A percentile compares a stretch with the other conserved stretches of the same genome.
These are phyloP conservation scores for Hippocampus barbouri DNA, from an alignment of 2,113 vertebrate species.

Conservation along the genomic window DNA sequence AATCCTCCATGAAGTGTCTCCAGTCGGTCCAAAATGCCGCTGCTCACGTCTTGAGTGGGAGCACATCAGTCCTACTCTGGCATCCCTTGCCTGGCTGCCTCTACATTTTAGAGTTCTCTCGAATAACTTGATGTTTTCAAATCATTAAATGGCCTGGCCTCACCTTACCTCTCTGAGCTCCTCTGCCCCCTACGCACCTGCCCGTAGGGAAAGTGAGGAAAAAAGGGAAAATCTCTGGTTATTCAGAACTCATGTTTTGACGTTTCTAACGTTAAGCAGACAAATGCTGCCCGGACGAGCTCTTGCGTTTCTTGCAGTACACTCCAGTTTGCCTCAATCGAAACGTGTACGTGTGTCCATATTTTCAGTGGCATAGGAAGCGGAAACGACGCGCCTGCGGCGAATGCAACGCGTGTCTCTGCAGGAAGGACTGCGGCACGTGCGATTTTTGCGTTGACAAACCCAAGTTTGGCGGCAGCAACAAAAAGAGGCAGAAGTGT, in stretches of 20 bases:
- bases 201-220: neutral
- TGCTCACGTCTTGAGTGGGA: too few species aligned
- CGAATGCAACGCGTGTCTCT: constrained; percentile 79
- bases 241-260: neutral
- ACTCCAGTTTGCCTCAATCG: neutral
- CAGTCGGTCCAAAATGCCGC: too few species aligned
- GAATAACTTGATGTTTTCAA: too few species aligned
- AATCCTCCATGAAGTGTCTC: too few species aligned
- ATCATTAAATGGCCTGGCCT: too few species aligned
- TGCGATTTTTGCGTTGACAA: constrained; percentile 89
- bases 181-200: too few species aligned
- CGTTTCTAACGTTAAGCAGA: neutral
- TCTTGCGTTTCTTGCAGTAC: neutral
- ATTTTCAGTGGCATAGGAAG: constrained; percentile 62
- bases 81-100: too few species aligned
- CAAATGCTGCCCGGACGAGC: neutral
- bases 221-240: neutral
- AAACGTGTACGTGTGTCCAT: neutral
- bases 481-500: constrained; percentile 88
- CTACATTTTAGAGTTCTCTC: too few species aligned
- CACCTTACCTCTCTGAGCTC: too few species aligned
- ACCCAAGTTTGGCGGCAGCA: constrained; percentile 87
- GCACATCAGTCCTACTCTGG: too few species aligned
- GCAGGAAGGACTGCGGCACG: constrained; percentile 79
- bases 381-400: constrained; percentile 79